phyloP scores from a whole-genome alignment of 2,113 vertebrate species.

The Pontoporia blainvillei region DNA sequence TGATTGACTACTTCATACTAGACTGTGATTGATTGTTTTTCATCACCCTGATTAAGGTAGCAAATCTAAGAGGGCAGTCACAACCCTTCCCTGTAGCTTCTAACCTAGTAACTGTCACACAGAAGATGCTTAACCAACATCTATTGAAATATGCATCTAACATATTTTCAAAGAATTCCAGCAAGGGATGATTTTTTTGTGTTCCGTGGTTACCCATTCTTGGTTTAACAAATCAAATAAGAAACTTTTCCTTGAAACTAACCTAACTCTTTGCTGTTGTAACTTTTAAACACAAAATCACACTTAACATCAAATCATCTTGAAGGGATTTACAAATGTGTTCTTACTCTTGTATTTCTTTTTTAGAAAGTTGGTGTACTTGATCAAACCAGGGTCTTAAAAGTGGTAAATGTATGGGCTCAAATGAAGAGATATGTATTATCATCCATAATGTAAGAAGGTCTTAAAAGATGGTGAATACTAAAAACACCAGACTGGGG shows the following conservation, averaged over 20 bases:
- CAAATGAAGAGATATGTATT: background rate
- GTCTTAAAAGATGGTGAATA: background rate
- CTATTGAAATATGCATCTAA: background rate
- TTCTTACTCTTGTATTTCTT: background rate
- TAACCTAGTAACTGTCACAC: background rate
- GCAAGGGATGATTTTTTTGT: background rate
- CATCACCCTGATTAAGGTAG: background rate
- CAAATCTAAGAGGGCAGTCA: background rate
- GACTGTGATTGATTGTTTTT: background rate
- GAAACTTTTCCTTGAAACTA: background rate
- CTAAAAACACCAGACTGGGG: background rate
- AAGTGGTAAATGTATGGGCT: background rate
- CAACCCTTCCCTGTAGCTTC: background rate
- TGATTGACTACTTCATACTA: background rate
- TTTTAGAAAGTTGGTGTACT: background rate
- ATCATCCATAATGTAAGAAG: background rate
- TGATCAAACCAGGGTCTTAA: background rate
- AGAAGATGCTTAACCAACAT: background rate
- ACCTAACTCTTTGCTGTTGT: background rate
- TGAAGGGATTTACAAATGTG: background rate
- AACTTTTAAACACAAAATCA: background rate
- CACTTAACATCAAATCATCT: background rate
- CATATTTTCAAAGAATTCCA: background rate
- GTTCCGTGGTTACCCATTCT: background rate
- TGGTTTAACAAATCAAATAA: background rate